Conservation (phyloP, 2,888 invertebrate species). For the Saturnia japonica region DNA sequence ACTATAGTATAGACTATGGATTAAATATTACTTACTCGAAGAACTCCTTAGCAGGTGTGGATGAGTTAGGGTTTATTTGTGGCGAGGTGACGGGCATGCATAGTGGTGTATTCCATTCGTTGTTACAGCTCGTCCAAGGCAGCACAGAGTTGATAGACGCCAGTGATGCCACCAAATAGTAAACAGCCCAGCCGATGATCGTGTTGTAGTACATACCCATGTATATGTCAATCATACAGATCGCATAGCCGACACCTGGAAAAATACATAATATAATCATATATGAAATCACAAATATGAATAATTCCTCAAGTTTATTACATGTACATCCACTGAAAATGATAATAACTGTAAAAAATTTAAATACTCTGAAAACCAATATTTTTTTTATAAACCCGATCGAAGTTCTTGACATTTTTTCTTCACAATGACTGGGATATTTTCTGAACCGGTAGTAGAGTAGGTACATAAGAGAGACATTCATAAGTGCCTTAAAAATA, state of each 20-base stretch:
- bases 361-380: too few species aligned
- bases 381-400: too few species aligned
- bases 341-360: too few species aligned
- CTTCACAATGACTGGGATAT: too few species aligned
- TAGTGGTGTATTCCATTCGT: slow-evolving; percentile 91
- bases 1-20: too few species aligned
- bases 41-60: slow-evolving; percentile 93
- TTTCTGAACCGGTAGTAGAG: too few species aligned
- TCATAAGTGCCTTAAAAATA: too few species aligned
- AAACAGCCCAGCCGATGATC: slow-evolving; percentile 97
- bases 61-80: slow-evolving; percentile 80
- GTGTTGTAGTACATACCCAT: slow-evolving; percentile 99
- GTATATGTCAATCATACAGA: slow-evolving; percentile 97
- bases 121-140: slow-evolving; percentile 94
- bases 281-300: not conserved
- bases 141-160: slow-evolving; percentile 89
- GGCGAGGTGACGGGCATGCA: slow-evolving; percentile 86
- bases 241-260: slow-evolving; percentile 96
- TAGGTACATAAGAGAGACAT: too few species aligned
- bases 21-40: slow-evolving; percentile 87
- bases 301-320: too few species aligned
- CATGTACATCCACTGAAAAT: too few species aligned
- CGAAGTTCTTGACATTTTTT: too few species aligned
- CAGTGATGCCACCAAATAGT: slow-evolving; percentile 92
- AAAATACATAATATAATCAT: not conserved